Evolutionary conservation across 1,140 invertebrate species (phyloP), one percentile per base, ranked within the genome.

Genomic region (Zaprionus capensis): DNA sequence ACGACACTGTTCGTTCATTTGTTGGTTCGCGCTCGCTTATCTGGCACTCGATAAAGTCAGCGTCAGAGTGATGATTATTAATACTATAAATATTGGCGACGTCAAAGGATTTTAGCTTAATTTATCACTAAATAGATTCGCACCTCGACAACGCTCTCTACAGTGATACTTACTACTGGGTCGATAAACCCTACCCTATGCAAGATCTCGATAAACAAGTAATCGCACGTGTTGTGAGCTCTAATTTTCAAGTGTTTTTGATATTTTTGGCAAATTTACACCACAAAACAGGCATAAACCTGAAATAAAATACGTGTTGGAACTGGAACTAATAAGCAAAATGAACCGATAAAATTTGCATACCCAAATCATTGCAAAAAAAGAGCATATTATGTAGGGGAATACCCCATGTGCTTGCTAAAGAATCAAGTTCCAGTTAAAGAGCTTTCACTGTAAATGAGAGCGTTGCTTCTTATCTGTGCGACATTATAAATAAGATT

Each of bases 71-170:
- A 73, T 90, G 81, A 87, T 87, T 87, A 88, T 88, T 81, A 87
- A 87, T 88, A 87, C 81, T 87, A 87, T 87, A 88, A 88, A 88
- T 88, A 88, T 90, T 79, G 59, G 74, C 69, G 12, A 80, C 78
- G 84, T 87, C 84, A 87, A 88, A 88, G 84, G 85, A 83, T 84
- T 87, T 86, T 71, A 64, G 74, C 51, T 46, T 56, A 67, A 80
- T 84, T 78, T 88, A 88, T 87, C 81, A 88, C 70, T 68, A 80
- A 69, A 51, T 59, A 58, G 69, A 82, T 72, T 72, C 36, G 57
- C 57, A 63, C 24, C 20, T 51, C 46, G 46, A 46, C 41, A 17
- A 34, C 31, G 31, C 31, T 11, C n/a, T 46, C 41, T 24, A 51
- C 46, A 51, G 46, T 51, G 46, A 14, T 22, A 51, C 46, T 51